Conservation (phyloP, 2,797 vertebrate species). For the Rhyacichthys aspro region DNA sequence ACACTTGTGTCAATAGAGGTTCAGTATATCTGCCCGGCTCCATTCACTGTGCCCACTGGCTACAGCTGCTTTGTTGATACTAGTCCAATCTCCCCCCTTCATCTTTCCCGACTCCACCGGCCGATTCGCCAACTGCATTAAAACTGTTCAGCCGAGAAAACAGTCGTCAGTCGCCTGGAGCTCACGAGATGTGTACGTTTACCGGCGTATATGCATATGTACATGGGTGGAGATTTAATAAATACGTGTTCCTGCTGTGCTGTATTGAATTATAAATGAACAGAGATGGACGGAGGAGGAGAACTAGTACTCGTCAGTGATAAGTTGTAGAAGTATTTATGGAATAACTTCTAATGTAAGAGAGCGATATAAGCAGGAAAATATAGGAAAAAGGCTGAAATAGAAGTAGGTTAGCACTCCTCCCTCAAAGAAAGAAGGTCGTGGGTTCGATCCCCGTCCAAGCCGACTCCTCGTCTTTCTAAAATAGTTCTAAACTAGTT, state of each 20-base stretch:
- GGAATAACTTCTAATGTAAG: too few species aligned
- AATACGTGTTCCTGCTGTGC: conserved; percentile 2
- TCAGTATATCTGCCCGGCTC: conserved; percentile 57
- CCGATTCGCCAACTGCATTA: conserved; percentile 63
- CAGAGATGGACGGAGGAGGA: too few species aligned
- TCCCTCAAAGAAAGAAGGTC: too few species aligned
- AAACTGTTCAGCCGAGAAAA: conserved; percentile 59
- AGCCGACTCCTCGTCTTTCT: too few species aligned
- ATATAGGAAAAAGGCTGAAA: too few species aligned
- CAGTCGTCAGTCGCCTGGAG: conserved; percentile 26
- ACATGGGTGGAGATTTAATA: conserved; percentile 27
- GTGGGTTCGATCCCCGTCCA: too few species aligned
- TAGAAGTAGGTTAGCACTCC: too few species aligned
- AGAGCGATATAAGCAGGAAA: too few species aligned
- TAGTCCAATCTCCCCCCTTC: conserved; percentile 56
- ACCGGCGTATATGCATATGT: neutral
- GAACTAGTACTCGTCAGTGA: too few species aligned
- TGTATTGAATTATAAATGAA: conserved; percentile 50
- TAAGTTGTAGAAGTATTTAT: too few species aligned
- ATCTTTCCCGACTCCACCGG: conserved; percentile 62
- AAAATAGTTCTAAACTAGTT: too few species aligned
- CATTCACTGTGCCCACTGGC: conserved; percentile 66
- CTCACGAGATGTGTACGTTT: conserved; percentile 14
- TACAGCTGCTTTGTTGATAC: conserved; percentile 62
- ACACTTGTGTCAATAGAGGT: conserved; percentile 58